Percentiles rank a stretch among this genome's conserved stretches.
These are phyloP conservation scores for Pantherophis vulpinus DNA, from an alignment of 2,797 vertebrate genomes.

Conservation along the genomic window DNA sequence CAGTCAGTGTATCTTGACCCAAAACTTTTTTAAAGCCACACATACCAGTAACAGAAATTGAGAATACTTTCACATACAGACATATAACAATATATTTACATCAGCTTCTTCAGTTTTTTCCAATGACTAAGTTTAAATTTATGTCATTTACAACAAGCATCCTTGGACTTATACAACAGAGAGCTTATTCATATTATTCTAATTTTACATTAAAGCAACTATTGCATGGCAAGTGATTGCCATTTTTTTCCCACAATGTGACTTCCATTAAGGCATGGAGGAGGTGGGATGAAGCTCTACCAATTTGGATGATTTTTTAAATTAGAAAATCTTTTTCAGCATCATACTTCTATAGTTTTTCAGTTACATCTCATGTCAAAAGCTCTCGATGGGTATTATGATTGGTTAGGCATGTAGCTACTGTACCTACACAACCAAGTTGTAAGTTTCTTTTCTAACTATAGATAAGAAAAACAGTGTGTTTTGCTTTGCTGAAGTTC, in stretches of 20 bases:
- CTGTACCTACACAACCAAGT: not conserved
- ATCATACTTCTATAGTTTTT: not conserved
- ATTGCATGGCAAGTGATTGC: not conserved
- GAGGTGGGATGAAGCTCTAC: not conserved
- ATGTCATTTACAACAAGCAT: not conserved
- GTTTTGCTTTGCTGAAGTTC: not conserved
- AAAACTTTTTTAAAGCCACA: conserved; percentile 50
- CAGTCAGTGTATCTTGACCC: conserved; percentile 51
- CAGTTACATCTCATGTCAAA: not conserved
- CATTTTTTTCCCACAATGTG: not conserved
- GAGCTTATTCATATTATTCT: not conserved
- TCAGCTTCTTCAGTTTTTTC: conserved; percentile 42
- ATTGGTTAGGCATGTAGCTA: not conserved
- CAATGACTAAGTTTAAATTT: conserved; percentile 49
- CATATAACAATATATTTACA: conserved; percentile 43
- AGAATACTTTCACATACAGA: conserved; percentile 47
- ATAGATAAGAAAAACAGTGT: not conserved
- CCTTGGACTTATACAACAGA: not conserved
- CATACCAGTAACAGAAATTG: conserved; percentile 53
- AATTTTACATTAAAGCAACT: not conserved
- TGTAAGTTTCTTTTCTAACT: not conserved
- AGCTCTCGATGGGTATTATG: not conserved
- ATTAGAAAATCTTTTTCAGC: not conserved
- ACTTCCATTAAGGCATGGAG: not conserved
- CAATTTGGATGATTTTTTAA: not conserved